Base-by-base conservation (phyloP, 2,888 invertebrate species). In the Heliconius ethilla region DNA sequence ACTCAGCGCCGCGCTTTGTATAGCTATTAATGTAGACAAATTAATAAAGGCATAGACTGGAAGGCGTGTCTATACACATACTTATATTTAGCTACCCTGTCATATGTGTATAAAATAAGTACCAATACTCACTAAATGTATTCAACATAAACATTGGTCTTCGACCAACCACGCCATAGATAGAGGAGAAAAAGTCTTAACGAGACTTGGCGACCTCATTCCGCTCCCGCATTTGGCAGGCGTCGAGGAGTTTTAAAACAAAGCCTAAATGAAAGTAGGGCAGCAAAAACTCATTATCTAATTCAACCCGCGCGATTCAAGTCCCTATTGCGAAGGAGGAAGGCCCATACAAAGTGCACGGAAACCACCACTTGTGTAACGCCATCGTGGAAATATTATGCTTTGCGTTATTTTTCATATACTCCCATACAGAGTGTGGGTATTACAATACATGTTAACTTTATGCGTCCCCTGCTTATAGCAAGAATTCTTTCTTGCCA, bases 171-270 rank as follows among this genome's bases (percentile, higher is more conserved):
- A 78, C 76, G 65, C 66, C 78, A 78, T 80, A 80, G 79, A 80
- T 75, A 78, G 69, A 70, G 72, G 78, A 80, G 78, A 76, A 80
- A 75, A 65, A 59, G 2, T 67, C 77, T 75, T 78, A 80, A 80
- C 79, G 78, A 79, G 79, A 76, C 73, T 73, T 79, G 86, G 84
- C 86, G 88, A 87, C 89, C 89, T 82, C 83, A 80, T 83, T 86
- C 81, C 77, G 84, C 82, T 85, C 84, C 83, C 85, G 87, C 87
- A 88, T 90, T 90, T 90, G 90, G 90, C 90, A 89, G 87, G 85
- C 86, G 84, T 79, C 83, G 83, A 84, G 83, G 84, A 87, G 86
- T 88, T 89, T 90, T 89, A 87, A 89, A 90, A 90, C 90, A 90
- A 89, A 87, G 88, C 83, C 81, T 81, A 83, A 84, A 82, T 83